Evolutionary conservation across 2,113 vertebrate genomes (phyloP).

Genomic region (Myotis lucifugus): DNA sequence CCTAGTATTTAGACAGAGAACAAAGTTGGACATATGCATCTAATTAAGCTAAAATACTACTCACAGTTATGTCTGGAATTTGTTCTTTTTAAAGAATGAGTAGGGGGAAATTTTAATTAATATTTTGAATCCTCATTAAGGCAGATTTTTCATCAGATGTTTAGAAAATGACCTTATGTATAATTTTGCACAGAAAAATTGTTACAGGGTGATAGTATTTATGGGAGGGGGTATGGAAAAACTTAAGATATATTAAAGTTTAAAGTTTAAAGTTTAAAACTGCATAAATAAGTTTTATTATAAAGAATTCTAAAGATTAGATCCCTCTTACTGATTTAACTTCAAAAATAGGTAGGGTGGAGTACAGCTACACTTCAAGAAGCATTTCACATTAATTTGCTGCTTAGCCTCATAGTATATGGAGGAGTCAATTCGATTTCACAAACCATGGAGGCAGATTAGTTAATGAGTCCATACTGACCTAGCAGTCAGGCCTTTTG

Average conservation of each 20-base stretch:
- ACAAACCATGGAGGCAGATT: neutral
- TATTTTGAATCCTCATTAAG: conserved; percentile 8
- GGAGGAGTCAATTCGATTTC: neutral
- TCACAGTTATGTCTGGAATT: neutral
- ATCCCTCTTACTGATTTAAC: conserved; percentile 15
- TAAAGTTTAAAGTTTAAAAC: neutral
- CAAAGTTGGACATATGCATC: neutral
- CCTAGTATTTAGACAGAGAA: neutral
- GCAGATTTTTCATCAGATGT: conserved; percentile 9
- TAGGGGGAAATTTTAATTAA: neutral
- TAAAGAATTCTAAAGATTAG: conserved; percentile 2
- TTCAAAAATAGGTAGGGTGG: neutral
- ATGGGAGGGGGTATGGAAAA: neutral
- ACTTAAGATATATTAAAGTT: neutral
- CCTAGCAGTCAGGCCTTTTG: neutral
- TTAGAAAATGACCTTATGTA: conserved; percentile 6
- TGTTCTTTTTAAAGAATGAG: conserved; percentile 28
- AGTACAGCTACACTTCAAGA: neutral
- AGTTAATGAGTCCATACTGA: neutral
- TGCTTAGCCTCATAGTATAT: neutral
- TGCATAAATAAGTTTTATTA: conserved; percentile 17
- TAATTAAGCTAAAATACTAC: conserved; percentile 52
- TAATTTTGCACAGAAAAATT: conserved; percentile 12
- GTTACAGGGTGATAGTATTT: neutral
- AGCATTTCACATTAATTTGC: neutral